Evolutionary conservation across 2,797 vertebrate species (phyloP).

Genomic region (Gadopsis bispinosus): DNA sequence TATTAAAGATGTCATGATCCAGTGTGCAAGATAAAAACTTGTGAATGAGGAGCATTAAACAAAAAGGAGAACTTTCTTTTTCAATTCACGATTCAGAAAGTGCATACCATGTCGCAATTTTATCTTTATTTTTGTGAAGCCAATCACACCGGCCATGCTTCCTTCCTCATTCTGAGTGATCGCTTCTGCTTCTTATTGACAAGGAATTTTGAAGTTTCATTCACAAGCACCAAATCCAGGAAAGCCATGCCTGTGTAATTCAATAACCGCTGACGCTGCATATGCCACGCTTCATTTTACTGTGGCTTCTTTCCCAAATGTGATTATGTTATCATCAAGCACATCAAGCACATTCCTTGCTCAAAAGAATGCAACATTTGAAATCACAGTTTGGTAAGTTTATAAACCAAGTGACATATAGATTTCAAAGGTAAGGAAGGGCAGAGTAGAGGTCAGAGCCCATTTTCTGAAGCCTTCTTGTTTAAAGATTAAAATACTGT

Average conservation of each 20-base stretch:
- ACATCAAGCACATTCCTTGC: background rate
- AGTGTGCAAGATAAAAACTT: background rate
- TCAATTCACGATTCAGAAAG: background rate
- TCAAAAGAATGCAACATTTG: background rate
- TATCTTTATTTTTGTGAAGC: background rate
- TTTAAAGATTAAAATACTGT: slow-evolving; percentile 1
- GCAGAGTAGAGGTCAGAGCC: background rate
- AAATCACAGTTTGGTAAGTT: background rate
- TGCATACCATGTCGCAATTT: background rate
- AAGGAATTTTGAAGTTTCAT: background rate
- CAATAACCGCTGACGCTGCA: background rate
- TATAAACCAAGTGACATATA: background rate
- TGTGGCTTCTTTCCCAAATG: background rate
- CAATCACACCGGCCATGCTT: slow-evolving; percentile 23
- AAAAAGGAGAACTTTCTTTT: slow-evolving; percentile 11
- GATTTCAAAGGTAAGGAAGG: background rate
- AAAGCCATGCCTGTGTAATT: slow-evolving; percentile 1
- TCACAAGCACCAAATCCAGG: slow-evolving; percentile 4
- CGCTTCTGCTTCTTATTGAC: slow-evolving; percentile 53
- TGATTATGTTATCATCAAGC: background rate
- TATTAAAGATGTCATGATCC: background rate
- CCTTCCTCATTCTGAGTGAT: slow-evolving; percentile 55
- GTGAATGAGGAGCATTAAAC: slow-evolving; percentile 17
- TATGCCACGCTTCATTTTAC: background rate
- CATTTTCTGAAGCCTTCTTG: background rate